Evolutionary conservation across 2,797 vertebrate genomes (phyloP).

Genomic region (Pempheris klunzingeri): DNA sequence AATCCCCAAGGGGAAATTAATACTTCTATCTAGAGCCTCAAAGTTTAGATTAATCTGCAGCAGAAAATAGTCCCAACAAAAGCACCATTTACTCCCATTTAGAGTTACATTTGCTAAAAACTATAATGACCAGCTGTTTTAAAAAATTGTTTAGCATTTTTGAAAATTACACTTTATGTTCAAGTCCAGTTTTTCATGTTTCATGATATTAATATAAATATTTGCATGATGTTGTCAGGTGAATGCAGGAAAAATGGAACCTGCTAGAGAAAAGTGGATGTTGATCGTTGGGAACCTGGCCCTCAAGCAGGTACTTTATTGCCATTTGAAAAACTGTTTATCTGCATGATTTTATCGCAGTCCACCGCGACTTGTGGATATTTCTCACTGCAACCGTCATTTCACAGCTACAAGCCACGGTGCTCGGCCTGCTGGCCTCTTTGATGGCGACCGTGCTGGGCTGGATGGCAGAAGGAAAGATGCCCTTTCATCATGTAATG

Average conservation of each 20-base stretch:
- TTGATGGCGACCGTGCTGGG: constrained; percentile 89
- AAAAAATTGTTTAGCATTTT: too few species aligned
- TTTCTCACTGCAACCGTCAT: neutral
- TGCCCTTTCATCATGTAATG: constrained; percentile 87
- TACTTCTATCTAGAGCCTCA: too few species aligned
- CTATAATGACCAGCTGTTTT: too few species aligned
- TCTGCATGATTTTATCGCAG: neutral
- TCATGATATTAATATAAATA: too few species aligned
- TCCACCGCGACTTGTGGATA: neutral
- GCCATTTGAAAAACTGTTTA: neutral
- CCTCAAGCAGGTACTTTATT: constrained; percentile 91
- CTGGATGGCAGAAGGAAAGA: constrained; percentile 91
- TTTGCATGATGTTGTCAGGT: constrained; percentile 81
- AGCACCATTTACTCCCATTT: too few species aligned
- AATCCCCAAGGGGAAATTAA: too few species aligned
- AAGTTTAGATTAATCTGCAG: too few species aligned
- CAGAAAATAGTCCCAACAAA: too few species aligned
- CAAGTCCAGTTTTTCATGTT: too few species aligned
- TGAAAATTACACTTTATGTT: too few species aligned
- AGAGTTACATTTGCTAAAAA: too few species aligned
- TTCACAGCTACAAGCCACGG: constrained; percentile 92
- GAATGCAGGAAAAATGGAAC: constrained; percentile 93
- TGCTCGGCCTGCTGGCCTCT: constrained; percentile 92
- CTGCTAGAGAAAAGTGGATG: constrained; percentile 91
- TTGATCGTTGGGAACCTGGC: constrained; percentile 94